A percentile compares a stretch with the other conserved stretches of the same genome.
Evolutionary conservation across 2,888 invertebrate species (phyloP).

Genomic region (Ectemnius cavifrons): DNA sequence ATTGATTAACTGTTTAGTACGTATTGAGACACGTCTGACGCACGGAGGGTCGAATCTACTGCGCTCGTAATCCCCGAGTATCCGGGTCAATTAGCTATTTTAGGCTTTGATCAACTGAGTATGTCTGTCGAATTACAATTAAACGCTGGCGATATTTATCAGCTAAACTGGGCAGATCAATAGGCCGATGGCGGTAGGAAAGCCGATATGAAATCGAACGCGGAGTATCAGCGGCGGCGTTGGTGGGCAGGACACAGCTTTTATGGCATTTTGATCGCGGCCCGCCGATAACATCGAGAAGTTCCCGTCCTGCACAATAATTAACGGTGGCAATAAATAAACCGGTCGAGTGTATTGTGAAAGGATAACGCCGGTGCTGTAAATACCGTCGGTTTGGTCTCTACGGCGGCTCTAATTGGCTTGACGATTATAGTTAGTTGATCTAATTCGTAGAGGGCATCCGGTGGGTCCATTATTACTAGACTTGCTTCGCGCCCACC

Average conservation of each 20-base stretch:
- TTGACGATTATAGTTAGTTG: constrained; percentile 59
- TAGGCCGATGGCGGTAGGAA: constrained; percentile 28
- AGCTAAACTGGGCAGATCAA: background rate
- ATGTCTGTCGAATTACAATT: constrained; percentile 16
- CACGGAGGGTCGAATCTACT: too few species aligned
- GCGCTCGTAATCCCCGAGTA: too few species aligned
- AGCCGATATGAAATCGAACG: constrained; percentile 12
- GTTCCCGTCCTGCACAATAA: constrained; percentile 56
- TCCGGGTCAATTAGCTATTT: background rate
- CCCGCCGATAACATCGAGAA: constrained; percentile 49
- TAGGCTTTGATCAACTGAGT: constrained; percentile 15
- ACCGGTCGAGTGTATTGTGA: constrained; percentile 54
- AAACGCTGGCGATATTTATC: constrained; percentile 29
- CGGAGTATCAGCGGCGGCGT: too few species aligned
- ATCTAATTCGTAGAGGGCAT: constrained; percentile 40
- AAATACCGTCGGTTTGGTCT: constrained; percentile 47
- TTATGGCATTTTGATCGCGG: constrained; percentile 34
- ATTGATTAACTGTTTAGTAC: too few species aligned
- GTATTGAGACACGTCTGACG: too few species aligned
- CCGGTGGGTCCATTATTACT: constrained; percentile 33
- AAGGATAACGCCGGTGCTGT: constrained; percentile 51
- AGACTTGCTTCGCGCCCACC: constrained; percentile 18
- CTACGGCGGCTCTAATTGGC: constrained; percentile 61
- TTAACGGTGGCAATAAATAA: constrained; percentile 63
- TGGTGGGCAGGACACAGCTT: constrained; percentile 27